phyloP scores from a whole-genome alignment of 2,113 vertebrate genomes.

The Pelvicachromis taeniatus region DNA sequence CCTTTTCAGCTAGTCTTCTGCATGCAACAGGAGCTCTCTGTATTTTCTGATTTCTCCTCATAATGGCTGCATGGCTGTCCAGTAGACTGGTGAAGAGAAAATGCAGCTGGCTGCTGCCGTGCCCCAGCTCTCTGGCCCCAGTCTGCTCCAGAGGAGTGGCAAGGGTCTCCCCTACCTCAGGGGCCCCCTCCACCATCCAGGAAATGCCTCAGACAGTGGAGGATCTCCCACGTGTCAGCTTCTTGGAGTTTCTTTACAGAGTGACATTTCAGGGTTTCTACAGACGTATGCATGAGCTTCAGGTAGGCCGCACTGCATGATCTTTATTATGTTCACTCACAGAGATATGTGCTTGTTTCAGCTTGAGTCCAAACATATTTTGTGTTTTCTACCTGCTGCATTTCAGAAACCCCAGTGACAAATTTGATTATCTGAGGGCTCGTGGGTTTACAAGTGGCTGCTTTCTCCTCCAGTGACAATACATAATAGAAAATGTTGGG shows the following conservation, averaged over 20 bases:
- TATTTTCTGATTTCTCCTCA: neutral
- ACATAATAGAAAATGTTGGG: neutral
- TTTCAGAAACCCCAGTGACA: neutral
- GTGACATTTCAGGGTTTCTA: constrained; percentile 62
- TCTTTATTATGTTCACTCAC: neutral
- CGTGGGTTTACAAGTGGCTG: neutral
- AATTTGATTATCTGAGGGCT: no score
- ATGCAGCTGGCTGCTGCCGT: neutral
- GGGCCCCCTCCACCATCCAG: neutral
- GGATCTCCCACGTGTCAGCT: constrained; percentile 55
- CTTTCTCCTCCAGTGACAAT: neutral
- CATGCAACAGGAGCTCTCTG: neutral
- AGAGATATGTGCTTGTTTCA: neutral
- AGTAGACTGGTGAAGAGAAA: neutral
- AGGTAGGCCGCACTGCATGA: constrained; percentile 52
- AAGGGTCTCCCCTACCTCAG: neutral
- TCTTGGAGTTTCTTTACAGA: constrained; percentile 52
- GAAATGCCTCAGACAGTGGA: constrained; percentile 30
- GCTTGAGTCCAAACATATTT: neutral
- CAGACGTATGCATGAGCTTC: constrained; percentile 67
- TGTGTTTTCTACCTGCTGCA: neutral
- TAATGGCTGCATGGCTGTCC: constrained; percentile 46
- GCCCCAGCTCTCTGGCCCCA: neutral
- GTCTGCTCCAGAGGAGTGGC: neutral
- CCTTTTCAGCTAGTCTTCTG: neutral